Base-by-base conservation (phyloP, 2,888 invertebrate genomes). In the Adineta ricciae region DNA sequence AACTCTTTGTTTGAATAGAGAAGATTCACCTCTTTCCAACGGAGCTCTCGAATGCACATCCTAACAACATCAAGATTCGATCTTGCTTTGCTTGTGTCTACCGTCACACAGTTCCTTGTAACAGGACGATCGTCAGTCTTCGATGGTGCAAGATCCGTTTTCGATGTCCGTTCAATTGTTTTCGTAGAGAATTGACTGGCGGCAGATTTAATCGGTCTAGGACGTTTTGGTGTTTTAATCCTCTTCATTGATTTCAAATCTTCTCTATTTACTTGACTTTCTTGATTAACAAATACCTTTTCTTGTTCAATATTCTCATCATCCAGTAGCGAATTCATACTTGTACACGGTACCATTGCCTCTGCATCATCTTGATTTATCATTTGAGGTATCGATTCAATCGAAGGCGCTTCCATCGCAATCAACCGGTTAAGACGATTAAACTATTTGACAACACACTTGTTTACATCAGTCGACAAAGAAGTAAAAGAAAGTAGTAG, bases 51-150 rank as follows among this genome's bases (percentile, higher is more conserved):
- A 8, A 91, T 87, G 86, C 90, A 91, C 86, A 90, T 86, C 52
- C 90, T 89, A 11, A 92, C 87, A 19, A 91, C 91, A 86, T 90
- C 90, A 27, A 88, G 87, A 87, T 91, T 91, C n/a, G 90, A 90
- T 83, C 90, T 88, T 4, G 91, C 90, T 54, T 90, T 89, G 16
- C 90, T 89, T 5, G 91, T 90, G 87, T 92, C 91, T 24, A 92
- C 89, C 1, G 90, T 89, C 9, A 90, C 88, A 2, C 11, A 11
- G 19, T 36, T 64, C 32, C 19, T 50, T 16, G 11, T 50, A 9
- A 2, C 19, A 50, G 14, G 11, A 50, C 32, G 32, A 64, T 64
- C 64, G 1, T 64, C 64, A 32, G 19, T 19, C 32, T 64, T 64
- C 32, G 64, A 16, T 50, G 50, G 1, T 16, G 14, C 32, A 16